Conservation (phyloP, 1,140 invertebrate genomes). For the Pissodes strobi region DNA sequence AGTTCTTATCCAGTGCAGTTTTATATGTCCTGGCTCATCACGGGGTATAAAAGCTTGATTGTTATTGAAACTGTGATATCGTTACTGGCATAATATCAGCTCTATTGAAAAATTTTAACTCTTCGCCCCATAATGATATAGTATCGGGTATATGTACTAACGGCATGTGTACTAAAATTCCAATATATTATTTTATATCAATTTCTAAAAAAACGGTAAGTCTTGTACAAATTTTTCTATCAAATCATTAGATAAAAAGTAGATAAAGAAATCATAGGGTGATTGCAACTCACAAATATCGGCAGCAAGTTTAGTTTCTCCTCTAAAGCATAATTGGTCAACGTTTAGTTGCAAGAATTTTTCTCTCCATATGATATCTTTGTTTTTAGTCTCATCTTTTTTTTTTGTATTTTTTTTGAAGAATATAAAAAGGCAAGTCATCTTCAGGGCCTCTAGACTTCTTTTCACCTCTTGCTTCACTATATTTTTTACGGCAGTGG, state of each 20-base stretch:
- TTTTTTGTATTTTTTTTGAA: too few species aligned
- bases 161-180: constrained; percentile 51
- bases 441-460: too few species aligned
- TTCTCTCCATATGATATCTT: too few species aligned
- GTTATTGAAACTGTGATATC: constrained; percentile 53
- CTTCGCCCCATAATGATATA: constrained; percentile 22
- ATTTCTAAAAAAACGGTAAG: constrained; percentile 19
- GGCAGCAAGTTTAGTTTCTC: constrained; percentile 5
- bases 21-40: constrained; percentile 40
- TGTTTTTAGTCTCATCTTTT: too few species aligned
- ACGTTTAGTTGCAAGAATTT: constrained; percentile 37
- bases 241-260: constrained; percentile 35
- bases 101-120: constrained; percentile 45
- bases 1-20: constrained; percentile 5
- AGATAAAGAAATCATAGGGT: constrained; percentile 38
- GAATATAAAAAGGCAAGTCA: too few species aligned
- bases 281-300: constrained; percentile 27
- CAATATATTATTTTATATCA: constrained; percentile 37
- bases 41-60: too few species aligned
- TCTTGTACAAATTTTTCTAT: constrained; percentile 33
- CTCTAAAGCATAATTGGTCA: constrained; percentile 29
- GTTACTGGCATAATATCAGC: constrained; percentile 49
- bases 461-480: too few species aligned
- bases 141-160: constrained; percentile 49
- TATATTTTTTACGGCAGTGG: too few species aligned